Conservation (phyloP, 2,113 vertebrate genomes). For the Mormyrus iriodes region DNA sequence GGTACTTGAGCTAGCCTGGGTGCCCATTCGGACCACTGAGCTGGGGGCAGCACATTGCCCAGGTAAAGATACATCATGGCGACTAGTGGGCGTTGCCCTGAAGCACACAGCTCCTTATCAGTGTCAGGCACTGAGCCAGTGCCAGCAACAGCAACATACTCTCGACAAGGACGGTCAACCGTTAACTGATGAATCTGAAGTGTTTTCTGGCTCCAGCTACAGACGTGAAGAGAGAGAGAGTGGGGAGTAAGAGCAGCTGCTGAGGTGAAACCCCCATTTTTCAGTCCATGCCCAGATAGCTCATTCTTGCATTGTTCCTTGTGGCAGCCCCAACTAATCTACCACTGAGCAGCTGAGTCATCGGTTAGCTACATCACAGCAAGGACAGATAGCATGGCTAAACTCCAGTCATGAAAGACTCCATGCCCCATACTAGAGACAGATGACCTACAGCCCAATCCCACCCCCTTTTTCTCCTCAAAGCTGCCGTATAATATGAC, state of each 20-base stretch:
- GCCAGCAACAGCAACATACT: neutral
- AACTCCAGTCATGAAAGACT: neutral
- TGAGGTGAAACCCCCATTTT: constrained; percentile 10
- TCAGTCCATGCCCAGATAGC: neutral
- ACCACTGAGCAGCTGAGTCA: constrained; percentile 10
- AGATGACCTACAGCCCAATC: neutral
- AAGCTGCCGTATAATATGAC: neutral
- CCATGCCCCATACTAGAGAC: neutral
- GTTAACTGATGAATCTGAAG: constrained; percentile 14
- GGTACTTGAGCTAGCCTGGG: neutral
- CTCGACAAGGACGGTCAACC: constrained; percentile 13
- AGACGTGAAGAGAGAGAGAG: neutral
- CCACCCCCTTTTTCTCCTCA: neutral
- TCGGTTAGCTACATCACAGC: neutral
- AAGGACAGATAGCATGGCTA: neutral
- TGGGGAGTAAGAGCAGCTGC: neutral
- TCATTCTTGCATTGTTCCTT: neutral
- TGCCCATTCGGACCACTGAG: neutral
- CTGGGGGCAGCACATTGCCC: neutral
- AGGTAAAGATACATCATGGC: neutral
- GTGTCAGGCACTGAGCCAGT: neutral
- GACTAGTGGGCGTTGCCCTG: neutral
- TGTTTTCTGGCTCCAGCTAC: constrained; percentile 9
- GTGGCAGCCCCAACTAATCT: constrained; percentile 13
- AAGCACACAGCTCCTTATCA: constrained; percentile 12